Evolutionary conservation across 2,888 invertebrate genomes (phyloP).

Genomic region (Tethea ocularis): DNA sequence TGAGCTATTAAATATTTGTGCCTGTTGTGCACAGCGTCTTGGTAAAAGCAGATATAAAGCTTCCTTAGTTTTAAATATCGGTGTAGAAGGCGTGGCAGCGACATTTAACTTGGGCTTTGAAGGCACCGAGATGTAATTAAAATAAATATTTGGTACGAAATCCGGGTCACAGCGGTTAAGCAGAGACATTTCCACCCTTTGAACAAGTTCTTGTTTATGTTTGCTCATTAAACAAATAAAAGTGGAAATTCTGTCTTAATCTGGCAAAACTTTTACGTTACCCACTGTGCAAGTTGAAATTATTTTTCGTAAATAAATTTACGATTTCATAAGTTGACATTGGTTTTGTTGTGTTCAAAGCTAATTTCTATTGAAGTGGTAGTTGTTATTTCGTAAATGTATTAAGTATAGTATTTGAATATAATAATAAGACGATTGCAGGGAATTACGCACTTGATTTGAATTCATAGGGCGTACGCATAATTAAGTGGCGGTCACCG

Average conservation of each 20-base stretch:
- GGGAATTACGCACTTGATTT: constrained; percentile 62
- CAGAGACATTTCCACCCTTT: constrained; percentile 79
- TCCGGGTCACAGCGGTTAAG: constrained; percentile 78
- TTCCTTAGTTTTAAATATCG: constrained; percentile 59
- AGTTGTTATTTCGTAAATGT: neutral
- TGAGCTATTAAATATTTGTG: neutral
- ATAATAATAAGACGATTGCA: constrained; percentile 42
- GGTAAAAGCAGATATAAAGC: constrained; percentile 13
- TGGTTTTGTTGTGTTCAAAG: constrained; percentile 8
- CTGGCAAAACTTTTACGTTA: constrained; percentile 58
- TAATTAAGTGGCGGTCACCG: constrained; percentile 70
- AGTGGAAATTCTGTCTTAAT: constrained; percentile 72
- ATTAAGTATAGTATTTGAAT: neutral
- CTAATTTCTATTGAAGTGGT: neutral
- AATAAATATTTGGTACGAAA: constrained; percentile 82
- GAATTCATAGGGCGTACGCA: constrained; percentile 73
- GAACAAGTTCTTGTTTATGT: constrained; percentile 81
- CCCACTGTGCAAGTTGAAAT: constrained; percentile 43
- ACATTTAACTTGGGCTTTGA: constrained; percentile 69
- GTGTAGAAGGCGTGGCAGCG: constrained; percentile 48
- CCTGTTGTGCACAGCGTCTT: neutral
- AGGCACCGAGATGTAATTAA: constrained; percentile 78
- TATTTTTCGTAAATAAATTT: constrained; percentile 44
- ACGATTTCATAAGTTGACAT: constrained; percentile 35
- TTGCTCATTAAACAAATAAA: constrained; percentile 80